Percentiles rank a stretch among this genome's conserved stretches.
Conservation (phyloP, 2,888 invertebrate genomes). For the Eristalinus sepulchralis region DNA sequence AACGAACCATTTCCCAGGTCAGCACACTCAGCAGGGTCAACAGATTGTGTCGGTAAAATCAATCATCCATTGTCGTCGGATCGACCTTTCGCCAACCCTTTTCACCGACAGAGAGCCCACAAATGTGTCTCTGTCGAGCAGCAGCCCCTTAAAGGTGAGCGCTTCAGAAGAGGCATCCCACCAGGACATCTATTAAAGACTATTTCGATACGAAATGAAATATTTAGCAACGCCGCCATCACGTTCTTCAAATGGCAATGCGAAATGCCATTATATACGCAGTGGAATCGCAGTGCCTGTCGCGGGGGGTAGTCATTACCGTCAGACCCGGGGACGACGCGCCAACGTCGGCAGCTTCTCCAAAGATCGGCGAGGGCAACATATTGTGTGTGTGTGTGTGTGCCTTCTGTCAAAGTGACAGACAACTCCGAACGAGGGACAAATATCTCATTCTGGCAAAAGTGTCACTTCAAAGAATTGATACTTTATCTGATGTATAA, state of each 20-base stretch:
- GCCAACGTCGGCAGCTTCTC: background rate
- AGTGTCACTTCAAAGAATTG: constrained; percentile 61
- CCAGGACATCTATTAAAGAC: constrained; percentile 15
- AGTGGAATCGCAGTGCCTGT: background rate
- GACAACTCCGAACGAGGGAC: constrained; percentile 19
- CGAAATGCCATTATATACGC: constrained; percentile 46
- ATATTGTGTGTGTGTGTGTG: constrained; percentile 22
- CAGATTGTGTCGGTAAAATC: background rate
- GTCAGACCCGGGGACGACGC: background rate
- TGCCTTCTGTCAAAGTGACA: constrained; percentile 27
- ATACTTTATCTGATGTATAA: constrained; percentile 55
- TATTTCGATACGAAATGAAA: constrained; percentile 15
- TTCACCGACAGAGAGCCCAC: background rate
- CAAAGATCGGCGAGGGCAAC: constrained; percentile 6
- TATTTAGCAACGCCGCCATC: constrained; percentile 39
- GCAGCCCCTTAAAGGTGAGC: constrained; percentile 16
- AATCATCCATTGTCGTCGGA: background rate
- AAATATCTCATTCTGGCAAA: constrained; percentile 18
- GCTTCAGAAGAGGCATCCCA: background rate
- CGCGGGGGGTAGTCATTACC: background rate
- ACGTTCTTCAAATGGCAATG: constrained; percentile 10
- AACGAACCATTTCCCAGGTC: background rate
- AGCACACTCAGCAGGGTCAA: background rate
- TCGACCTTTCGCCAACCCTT: background rate
- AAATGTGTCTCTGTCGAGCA: background rate